Conservation (phyloP, 2,888 invertebrate genomes). For the Griposia aprilina region DNA sequence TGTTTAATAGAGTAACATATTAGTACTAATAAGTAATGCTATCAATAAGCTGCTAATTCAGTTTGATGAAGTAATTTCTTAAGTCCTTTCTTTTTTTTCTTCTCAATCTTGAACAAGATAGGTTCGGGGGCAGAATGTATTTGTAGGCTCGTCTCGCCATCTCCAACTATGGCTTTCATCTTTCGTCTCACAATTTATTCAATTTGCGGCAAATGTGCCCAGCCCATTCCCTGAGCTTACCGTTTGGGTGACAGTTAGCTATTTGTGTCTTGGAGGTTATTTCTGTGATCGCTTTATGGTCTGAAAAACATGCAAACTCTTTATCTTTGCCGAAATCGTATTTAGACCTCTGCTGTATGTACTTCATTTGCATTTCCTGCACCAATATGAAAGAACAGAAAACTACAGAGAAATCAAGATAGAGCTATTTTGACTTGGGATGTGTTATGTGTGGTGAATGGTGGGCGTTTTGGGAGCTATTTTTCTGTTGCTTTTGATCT, state of each 20-base stretch:
- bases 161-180: not conserved
- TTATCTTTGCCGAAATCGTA: not conserved
- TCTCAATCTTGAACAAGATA: not conserved
- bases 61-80: conserved; percentile 4
- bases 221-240: not conserved
- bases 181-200: not conserved
- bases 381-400: not conserved
- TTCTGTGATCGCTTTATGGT: not conserved
- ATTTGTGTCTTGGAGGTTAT: not conserved
- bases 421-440: not conserved
- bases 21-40: conserved; percentile 37
- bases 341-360: not conserved
- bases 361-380: not conserved
- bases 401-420: not conserved
- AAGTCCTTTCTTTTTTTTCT: too few species aligned
- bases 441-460: too few species aligned
- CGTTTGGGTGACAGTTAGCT: not conserved
- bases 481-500: not conserved
- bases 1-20: conserved; percentile 41
- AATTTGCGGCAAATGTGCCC: not conserved
- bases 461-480: not conserved
- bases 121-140: not conserved
- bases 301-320: not conserved
- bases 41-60: conserved; percentile 1
- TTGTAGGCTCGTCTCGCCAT: too few species aligned